Conservation (phyloP, 2,888 invertebrate species). For the Hedychridium roseum region DNA sequence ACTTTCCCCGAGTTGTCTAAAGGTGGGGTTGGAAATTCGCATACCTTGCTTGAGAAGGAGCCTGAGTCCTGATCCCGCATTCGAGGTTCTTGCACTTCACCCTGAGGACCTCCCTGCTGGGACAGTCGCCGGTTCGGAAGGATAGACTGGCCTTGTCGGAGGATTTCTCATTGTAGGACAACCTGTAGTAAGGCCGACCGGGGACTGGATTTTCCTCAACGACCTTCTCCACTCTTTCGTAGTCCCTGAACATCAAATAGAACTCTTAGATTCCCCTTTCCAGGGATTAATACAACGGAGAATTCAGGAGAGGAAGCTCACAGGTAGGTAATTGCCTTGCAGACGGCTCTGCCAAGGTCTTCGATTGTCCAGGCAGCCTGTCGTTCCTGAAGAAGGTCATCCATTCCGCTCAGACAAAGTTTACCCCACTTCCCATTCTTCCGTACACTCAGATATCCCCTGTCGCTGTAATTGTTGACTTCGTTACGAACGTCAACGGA, state of each 20-base stretch:
- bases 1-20: neutral
- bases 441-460: slow-evolving; percentile 77
- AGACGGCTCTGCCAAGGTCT: slow-evolving; percentile 79
- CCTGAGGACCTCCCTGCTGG: slow-evolving; percentile 71
- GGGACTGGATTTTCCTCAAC: slow-evolving; percentile 45
- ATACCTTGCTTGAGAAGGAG: slow-evolving; percentile 73
- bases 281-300: neutral
- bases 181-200: slow-evolving; percentile 67
- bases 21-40: slow-evolving; percentile 2
- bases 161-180: slow-evolving; percentile 66
- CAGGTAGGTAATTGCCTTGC: slow-evolving; percentile 80
- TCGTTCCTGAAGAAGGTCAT: slow-evolving; percentile 68
- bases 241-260: slow-evolving; percentile 52
- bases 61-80: slow-evolving; percentile 76
- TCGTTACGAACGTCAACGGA: slow-evolving; percentile 40
- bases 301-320: slow-evolving; percentile 57
- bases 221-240: slow-evolving; percentile 60
- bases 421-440: slow-evolving; percentile 82
- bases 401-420: slow-evolving; percentile 75
- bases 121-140: slow-evolving; percentile 73
- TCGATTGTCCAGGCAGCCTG: slow-evolving; percentile 72
- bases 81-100: slow-evolving; percentile 75
- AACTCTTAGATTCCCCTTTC: neutral
- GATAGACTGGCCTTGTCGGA: slow-evolving; percentile 71
- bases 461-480: slow-evolving; percentile 52